Base-by-base conservation (phyloP, 2,797 vertebrate species). In the Pseudochaenichthys georgianus region DNA sequence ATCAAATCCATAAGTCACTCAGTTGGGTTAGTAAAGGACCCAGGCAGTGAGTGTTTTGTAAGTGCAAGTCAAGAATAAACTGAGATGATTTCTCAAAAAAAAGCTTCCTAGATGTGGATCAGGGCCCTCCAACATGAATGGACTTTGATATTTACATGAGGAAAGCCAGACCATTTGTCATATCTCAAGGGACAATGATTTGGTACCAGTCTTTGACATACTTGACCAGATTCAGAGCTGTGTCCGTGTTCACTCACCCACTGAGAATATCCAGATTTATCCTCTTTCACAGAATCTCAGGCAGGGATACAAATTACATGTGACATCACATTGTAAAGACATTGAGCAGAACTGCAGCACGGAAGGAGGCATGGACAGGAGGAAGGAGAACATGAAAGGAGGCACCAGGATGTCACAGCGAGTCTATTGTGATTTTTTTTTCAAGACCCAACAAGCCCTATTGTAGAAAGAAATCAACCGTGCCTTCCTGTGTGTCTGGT, bases 251-350 rank as follows among this genome's bases (percentile, higher is more conserved):
- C 86, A 77, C 78, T 76, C 73, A 62, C 79, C 70, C 73, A 60
- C 86, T 88, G 91, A 94, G 79, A 87, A 86, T 85, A 85, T 72
- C 81, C 90, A 90, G 90, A 89, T 90, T 85, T 78, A 73, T 84
- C 85, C 72, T 72, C 64, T 60, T 83, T 85, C 64, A 73, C 66
- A 54, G 82, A 85, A 66, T 85, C 63, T 65, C 46, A 73, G 73
- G 82, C 66, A 71, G 46, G 64, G 75, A 78, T 84, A 84, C 78
- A 90, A 90, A 92, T 88, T 78, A 58, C 70, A 79, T 77, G 66
- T 88, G 91, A 91, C 90, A 89, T 83, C 65, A 81, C 80, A 63
- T 54, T 76, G 80, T 57, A 64, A 55, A 90, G 87, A 91, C 86
- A 79, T 52, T 87, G 73, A 87, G 69, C 90, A 91, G 87, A 85